A percentile compares a stretch with the other conserved stretches of the same genome.
These are phyloP conservation scores for Aldabrachelys gigantea DNA, from an alignment of 2,113 vertebrate genomes.

Conservation along the genomic window DNA sequence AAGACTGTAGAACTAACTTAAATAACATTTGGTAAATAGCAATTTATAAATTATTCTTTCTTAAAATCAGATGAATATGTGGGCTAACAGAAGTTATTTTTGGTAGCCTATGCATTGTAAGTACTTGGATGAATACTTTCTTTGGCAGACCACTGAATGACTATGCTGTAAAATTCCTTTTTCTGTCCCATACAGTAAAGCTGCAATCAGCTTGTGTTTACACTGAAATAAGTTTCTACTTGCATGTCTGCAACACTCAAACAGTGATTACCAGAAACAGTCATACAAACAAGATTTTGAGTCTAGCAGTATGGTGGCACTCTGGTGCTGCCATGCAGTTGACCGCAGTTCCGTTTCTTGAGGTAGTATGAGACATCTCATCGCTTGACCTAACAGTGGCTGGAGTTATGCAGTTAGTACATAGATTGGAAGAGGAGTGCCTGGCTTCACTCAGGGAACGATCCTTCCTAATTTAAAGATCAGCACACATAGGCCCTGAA, in stretches of 20 bases:
- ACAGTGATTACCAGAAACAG: background rate
- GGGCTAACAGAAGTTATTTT: background rate
- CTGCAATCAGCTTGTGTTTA: background rate
- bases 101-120: background rate
- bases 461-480: background rate
- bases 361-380: background rate
- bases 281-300: background rate
- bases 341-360: background rate
- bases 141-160: background rate
- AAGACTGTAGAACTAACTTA: background rate
- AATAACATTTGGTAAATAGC: background rate
- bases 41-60: background rate
- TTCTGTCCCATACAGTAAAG: background rate
- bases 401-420: background rate
- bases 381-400: background rate
- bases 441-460: background rate
- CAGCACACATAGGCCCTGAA: background rate
- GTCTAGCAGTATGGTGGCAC: background rate
- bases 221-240: background rate
- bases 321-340: background rate
- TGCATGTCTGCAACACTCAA: background rate
- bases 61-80: background rate
- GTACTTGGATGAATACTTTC: background rate
- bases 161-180: background rate
- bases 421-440: background rate